phyloP scores from a whole-genome alignment of 2,113 vertebrate genomes.

The Amazona vittata region DNA sequence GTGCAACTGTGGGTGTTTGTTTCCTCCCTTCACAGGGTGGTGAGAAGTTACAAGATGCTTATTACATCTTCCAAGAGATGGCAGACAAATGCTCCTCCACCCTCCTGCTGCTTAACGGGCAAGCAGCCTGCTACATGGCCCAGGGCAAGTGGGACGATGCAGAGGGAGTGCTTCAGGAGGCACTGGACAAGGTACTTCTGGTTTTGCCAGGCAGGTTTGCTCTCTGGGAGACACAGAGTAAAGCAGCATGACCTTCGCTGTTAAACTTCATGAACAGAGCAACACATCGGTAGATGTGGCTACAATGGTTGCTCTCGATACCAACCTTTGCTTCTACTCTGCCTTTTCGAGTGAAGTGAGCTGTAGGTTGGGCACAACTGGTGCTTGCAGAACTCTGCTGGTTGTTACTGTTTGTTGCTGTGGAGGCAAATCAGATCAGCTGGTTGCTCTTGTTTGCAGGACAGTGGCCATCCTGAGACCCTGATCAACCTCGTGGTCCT shows the following conservation, averaged over 20 bases:
- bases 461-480: conserved; percentile 94
- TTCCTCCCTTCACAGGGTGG: conserved; percentile 80
- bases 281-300: accelerated
- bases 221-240: accelerated
- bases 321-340: background rate
- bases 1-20: background rate
- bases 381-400: background rate
- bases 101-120: conserved; percentile 90
- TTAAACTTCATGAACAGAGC: accelerated
- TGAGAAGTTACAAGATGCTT: conserved; percentile 95
- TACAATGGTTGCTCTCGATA: accelerated
- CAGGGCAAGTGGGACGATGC: conserved; percentile 96
- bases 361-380: background rate
- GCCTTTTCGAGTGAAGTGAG: background rate
- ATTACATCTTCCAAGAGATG: conserved; percentile 98
- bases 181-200: conserved; percentile 81
- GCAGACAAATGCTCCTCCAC: conserved; percentile 91
- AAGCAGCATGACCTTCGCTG: background rate
- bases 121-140: conserved; percentile 91
- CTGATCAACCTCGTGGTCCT: conserved; percentile 93
- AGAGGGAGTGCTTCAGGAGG: conserved; percentile 89
- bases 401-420: accelerated
- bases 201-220: background rate
- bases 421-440: accelerated
- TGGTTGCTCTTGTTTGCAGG: conserved; percentile 66